Evolutionary conservation across 2,797 vertebrate species (phyloP), one percentile per base, ranked within the genome.

Genomic region (Chromobotia macracanthus): DNA sequence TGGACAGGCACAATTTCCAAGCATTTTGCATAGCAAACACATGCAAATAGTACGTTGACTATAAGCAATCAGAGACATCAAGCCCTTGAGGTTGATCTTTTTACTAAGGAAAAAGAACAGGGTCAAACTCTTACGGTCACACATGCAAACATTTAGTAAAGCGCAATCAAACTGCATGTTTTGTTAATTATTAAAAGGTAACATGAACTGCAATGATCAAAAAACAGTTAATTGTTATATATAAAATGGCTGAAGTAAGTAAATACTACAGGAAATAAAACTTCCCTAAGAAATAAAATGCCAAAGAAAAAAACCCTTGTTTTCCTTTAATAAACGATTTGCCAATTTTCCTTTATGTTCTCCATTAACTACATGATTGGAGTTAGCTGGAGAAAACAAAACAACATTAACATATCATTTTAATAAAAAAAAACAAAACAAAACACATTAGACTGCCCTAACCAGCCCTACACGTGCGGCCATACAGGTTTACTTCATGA

Each of bases 41-140:
- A 66, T 75, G 50, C 61, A 75, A 75, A 66, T 35, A 3, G 2
- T 7, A 38, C 61, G 19, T 38, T 11, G 16, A n/a, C 31, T 38
- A 0, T 44, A 67, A 8, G 55, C 9, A 18, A 35, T 18, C 28
- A 41, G 15, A 44, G 16, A 25, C 10, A 13, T 3, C 15, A 11
- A 3, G 16, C 9, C 10, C 41, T 25, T 65, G 4, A 16, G 11
- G 31, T n/a, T 55, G 13, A 53, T 12, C 28, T n/a, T 31, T 53
- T 41, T 5, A 53, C 31, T 51, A 7, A 38, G 53, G 18, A 50
- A 61, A 53, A 5, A 44, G 12, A n/a, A 50, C 25, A 35, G 31
- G 21, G 13, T 28, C 18, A 35, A 19, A 61, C n/a, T 63, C 12
- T 13, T 23, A 25, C 10, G 6, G 18, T 63, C 50, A 12, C 12